These are phyloP conservation scores for Hiodon tergisus DNA, from an alignment of 2,113 vertebrate genomes.

Conservation along the genomic window DNA sequence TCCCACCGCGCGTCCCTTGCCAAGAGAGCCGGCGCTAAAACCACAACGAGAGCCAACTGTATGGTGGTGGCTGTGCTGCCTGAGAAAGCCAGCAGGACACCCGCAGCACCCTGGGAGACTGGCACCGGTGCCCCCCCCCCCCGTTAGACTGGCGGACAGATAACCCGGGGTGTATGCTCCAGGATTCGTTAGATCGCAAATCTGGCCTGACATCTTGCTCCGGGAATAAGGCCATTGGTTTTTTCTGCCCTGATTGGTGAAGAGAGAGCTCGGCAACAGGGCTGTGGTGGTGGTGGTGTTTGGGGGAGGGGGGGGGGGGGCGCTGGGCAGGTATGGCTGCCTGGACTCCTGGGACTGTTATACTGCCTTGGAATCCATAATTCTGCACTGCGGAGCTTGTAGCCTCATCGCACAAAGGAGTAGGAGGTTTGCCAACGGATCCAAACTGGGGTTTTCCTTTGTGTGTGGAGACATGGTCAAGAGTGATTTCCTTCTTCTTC, in stretches of 20 bases:
- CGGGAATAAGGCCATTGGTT: constrained; percentile 39
- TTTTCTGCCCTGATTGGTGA: constrained; percentile 29
- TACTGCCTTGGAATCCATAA: constrained; percentile 7
- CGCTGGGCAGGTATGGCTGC: not conserved
- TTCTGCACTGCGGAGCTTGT: not conserved
- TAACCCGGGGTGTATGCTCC: constrained; percentile 31
- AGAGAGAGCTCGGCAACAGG: constrained; percentile 21
- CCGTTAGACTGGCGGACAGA: constrained; percentile 30
- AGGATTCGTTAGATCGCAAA: constrained; percentile 49
- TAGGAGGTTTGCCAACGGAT: not conserved
- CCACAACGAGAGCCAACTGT: no score
- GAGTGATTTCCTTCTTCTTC: not conserved
- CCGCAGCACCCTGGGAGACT: constrained; percentile 28
- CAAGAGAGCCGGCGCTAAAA: not conserved
- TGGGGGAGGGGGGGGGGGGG: not conserved
- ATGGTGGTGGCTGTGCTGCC: not conserved
- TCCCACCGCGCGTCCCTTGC: no score
- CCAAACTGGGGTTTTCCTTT: not conserved
- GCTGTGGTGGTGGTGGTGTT: not conserved
- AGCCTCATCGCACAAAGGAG: not conserved
- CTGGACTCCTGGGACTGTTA: constrained; percentile 1
- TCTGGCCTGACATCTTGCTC: constrained; percentile 45
- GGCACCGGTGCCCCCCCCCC: not conserved
- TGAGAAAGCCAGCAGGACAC: constrained; percentile 14
- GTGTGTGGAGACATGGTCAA: not conserved